Evolutionary conservation across 2,797 vertebrate genomes (phyloP), one percentile per base, ranked within the genome.

Genomic region (Tachyglossus aculeatus): DNA sequence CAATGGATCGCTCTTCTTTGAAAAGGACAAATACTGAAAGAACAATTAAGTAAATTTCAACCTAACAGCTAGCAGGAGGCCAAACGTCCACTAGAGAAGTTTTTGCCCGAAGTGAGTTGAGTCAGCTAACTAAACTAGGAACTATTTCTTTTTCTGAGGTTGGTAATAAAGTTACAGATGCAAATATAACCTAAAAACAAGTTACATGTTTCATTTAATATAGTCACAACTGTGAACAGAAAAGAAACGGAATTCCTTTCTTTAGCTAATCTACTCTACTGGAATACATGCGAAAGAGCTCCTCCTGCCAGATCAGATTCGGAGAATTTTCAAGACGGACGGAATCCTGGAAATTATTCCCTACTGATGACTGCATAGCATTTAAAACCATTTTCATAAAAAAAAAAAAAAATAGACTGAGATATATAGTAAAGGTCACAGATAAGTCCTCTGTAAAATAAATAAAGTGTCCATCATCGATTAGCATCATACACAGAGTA

Each of bases 371-470:
- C 87, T 88, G 91, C 89, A 92, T 88, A 88, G 87, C 90, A 90
- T 91, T 89, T 88, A 90, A 91, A 90, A 92, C 74, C 88, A 74
- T 74, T 82, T 84, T 90, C 79, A 85, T 84, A 88, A 81, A 88
- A 60, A 54, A 91, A 90, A 83, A 90, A 90, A 92, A 90, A 60
- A 80, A 86, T 78, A 86, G 85, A 88, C 85, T 88, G 86, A 74
- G 55, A 86, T 90, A 92, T 89, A 88, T 91, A 91, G 88, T 89
- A 83, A 92, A 91, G 89, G 90, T 90, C 90, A 91, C 90, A 92
- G 90, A 89, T 86, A 90, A 90, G 90, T 86, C 88, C 90, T 91
- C 88, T 89, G 90, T 90, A 92, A 89, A 93, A 93, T 92, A 93
- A 93, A 93, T 92, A 93, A 91, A 88, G 86, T 92, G 90, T 92